These are phyloP conservation scores for Muntiacus muntjak DNA, from an alignment of 2,113 vertebrate genomes.

Conservation along the genomic window DNA sequence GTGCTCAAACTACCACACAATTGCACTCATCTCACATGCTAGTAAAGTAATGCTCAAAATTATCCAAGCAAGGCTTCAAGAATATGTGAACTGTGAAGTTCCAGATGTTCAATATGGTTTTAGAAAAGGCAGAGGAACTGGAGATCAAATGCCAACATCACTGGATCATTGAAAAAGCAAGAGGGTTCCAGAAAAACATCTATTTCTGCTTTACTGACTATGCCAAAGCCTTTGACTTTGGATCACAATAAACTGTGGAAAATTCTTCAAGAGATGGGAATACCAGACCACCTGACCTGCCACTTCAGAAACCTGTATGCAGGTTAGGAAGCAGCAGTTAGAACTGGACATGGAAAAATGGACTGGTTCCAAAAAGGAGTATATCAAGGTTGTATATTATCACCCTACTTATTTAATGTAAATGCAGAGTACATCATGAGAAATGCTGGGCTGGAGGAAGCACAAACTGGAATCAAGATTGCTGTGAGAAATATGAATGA, in stretches of 20 bases:
- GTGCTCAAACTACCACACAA: neutral
- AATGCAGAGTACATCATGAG: too few species aligned
- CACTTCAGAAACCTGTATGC: neutral
- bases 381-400: too few species aligned
- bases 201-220: neutral
- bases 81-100: neutral
- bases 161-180: neutral
- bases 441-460: too few species aligned
- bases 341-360: neutral
- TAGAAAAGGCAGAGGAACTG: neutral
- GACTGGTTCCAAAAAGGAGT: too few species aligned
- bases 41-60: neutral
- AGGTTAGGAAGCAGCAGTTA: neutral
- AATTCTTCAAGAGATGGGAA: neutral
- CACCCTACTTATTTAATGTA: too few species aligned
- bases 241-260: neutral
- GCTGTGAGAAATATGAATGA: too few species aligned
- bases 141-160: neutral
- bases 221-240: neutral
- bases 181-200: neutral
- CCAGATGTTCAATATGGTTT: neutral
- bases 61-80: neutral
- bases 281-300: neutral
- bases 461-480: too few species aligned
- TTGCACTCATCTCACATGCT: neutral